Conservation (phyloP, 2,113 vertebrate species). For the Glareola pratincola region DNA sequence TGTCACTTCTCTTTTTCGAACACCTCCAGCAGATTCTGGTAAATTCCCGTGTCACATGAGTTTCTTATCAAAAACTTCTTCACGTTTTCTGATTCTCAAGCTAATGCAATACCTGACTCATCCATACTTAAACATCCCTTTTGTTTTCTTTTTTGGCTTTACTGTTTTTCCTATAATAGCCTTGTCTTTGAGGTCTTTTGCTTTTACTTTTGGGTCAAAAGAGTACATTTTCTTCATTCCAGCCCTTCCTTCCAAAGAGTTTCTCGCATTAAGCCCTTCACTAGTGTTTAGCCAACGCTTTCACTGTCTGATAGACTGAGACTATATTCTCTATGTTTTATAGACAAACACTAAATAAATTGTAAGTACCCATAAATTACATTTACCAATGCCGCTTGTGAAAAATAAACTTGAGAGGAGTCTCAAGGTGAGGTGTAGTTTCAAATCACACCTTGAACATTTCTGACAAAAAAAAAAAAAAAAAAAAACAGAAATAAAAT, state of each 20-base stretch:
- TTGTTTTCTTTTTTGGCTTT: background rate
- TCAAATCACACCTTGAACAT: background rate
- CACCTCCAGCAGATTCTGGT: background rate
- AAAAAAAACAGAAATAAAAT: background rate
- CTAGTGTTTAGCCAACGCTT: background rate
- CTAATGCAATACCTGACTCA: background rate
- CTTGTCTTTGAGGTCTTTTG: background rate
- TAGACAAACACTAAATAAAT: background rate
- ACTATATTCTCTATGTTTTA: background rate
- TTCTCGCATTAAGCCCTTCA: background rate
- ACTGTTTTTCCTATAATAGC: background rate
- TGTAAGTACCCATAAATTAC: background rate
- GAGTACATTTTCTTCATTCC: background rate
- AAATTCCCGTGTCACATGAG: background rate
- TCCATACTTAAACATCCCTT: background rate
- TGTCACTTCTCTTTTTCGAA: background rate
- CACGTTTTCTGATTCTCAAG: background rate
- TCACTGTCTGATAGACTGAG: background rate
- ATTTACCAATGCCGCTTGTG: background rate
- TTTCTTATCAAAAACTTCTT: background rate
- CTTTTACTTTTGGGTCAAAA: background rate
- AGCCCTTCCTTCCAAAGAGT: background rate
- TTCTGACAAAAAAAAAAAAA: background rate
- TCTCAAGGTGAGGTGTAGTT: background rate
- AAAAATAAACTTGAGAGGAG: background rate